Base-by-base conservation (phyloP, 2,113 vertebrate species). In the Gopherus evgoodei region DNA sequence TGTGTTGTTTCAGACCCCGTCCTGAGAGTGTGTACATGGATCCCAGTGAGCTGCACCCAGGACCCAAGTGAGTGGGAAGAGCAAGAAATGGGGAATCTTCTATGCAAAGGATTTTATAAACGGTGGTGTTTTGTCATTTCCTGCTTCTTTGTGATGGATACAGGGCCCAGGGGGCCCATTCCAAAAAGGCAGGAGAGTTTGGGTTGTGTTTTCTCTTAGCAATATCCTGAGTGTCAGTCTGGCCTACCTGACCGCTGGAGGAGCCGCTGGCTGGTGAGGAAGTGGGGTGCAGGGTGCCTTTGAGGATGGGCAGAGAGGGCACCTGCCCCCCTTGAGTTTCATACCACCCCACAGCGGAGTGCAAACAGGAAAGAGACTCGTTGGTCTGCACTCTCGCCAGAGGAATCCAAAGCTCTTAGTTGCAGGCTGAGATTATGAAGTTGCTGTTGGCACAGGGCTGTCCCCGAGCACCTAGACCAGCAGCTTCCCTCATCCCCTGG, bases 21-120 rank as follows among this genome's bases (percentile, higher is more conserved):
- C 75, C 75, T 4, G 75, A 44, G 42, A 44, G 38, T 24, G 25
- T 44, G 75, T 78, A 35, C 31, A 4, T 52, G 49, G 49, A 3
- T n/a, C 11, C 53, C 82, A 78, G 78, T 9, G 38, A 83, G 19
- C 76, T n/a, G 52, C 29, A 17, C 53, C 47, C 87, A 38, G 47
- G 27, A 53, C 62, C 78, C 35, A 9, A 0, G 0, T 2, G 22
- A 8, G 0, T 0, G 35, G 59, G 42, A 6, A 38, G 65, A 83
- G 50, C 0, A 0, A 47, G 86, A 19, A 14, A 21, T 11, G 53
- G 24, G 69, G 8, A 5, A n/a, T 22, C 8, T 3, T 3, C 0
- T 27, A 3, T 14, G 72, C 38, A 14, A 47, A 76, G 42, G 4
- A 17, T 80, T 1, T 1, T 52, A 11, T 22, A 21, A 17, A 17